phyloP scores from a whole-genome alignment of 2,797 vertebrate species.

The Syncerus caffer region DNA sequence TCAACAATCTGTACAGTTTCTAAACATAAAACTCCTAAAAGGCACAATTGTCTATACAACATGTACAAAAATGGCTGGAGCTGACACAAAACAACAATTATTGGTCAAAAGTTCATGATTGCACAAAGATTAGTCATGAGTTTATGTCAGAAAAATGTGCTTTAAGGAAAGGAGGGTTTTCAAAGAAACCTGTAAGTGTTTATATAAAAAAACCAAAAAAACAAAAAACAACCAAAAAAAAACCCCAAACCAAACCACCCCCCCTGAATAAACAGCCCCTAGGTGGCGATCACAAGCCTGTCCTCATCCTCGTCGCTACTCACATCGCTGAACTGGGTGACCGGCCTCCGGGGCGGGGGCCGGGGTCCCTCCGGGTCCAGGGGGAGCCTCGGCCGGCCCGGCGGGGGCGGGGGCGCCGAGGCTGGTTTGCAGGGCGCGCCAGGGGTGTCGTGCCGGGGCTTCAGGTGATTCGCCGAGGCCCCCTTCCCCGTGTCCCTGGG shows the following conservation, averaged over 20 bases:
- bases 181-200: constrained; percentile 91
- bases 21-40: constrained; percentile 97
- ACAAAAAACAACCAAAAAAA: constrained; percentile 20
- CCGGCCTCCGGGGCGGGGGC: constrained; percentile 80
- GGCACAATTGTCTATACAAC: constrained; percentile 99
- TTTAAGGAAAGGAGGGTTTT: constrained; percentile 91
- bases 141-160: constrained; percentile 97
- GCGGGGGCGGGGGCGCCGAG: not conserved
- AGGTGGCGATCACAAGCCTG: constrained; percentile 98
- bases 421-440: constrained; percentile 55
- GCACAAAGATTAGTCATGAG: constrained; percentile 94
- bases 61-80: constrained; percentile 96
- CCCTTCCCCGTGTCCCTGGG: constrained; percentile 67
- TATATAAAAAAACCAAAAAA: constrained; percentile 81
- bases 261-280: constrained; percentile 62
- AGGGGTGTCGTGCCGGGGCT: constrained; percentile 62
- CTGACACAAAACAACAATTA: constrained; percentile 90
- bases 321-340: constrained; percentile 89
- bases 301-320: constrained; percentile 98
- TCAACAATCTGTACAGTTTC: constrained; percentile 96
- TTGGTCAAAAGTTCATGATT: constrained; percentile 98
- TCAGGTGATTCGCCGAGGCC: not conserved
- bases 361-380: constrained; percentile 63
- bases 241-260: not conserved
- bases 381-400: constrained; percentile 55